Evolutionary conservation across 2,797 vertebrate genomes (phyloP), one percentile per base, ranked within the genome.

Genomic region (Picus viridis): DNA sequence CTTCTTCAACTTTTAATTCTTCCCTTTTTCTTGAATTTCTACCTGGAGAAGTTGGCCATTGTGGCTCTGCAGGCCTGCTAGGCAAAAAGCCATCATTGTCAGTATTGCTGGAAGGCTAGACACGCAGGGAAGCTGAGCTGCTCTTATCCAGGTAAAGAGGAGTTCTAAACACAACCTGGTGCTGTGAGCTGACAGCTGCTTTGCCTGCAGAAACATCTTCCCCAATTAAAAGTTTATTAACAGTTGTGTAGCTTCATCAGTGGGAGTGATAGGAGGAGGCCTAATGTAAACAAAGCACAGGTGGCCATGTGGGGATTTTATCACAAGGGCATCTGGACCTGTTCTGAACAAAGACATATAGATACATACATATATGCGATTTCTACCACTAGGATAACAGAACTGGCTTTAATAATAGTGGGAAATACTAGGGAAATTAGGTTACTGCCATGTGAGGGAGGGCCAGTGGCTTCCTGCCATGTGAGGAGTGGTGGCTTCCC

Each of bases 221-320:
- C 57, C 26, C 64, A 58, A 57, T 67, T 83, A 84, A 88, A 87
- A 86, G 70, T 75, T 94, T 76, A 83, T 75, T 76, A 94, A 64
- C 57, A 86, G 64, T 83, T 76, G 53, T 89, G 61, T 67, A 16
- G 83, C 63, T 90, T 68, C 74, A 32, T 76, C 64, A 74, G 73
- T 81, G 82, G 72, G 79, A 80, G 69, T 51, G 73, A 39, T 39
- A 39, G 90, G 90, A 89, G 89, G 84, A 78, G 36, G 89, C 64
- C 70, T 88, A 36, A 58, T 61, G 84, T 79, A 93, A 93, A 93
- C 53, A 88, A 63, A 81, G 57, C 85, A 32, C 92, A 94, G 90
- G 94, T 90, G 90, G 75, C 82, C 69, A 5, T 41, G 74, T 45
- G 70, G 36, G 81, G 75, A 23, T 64, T 89, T 89, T 41, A 58